phyloP scores from a whole-genome alignment of 2,113 vertebrate genomes.

The Chloroceryle aenea region DNA sequence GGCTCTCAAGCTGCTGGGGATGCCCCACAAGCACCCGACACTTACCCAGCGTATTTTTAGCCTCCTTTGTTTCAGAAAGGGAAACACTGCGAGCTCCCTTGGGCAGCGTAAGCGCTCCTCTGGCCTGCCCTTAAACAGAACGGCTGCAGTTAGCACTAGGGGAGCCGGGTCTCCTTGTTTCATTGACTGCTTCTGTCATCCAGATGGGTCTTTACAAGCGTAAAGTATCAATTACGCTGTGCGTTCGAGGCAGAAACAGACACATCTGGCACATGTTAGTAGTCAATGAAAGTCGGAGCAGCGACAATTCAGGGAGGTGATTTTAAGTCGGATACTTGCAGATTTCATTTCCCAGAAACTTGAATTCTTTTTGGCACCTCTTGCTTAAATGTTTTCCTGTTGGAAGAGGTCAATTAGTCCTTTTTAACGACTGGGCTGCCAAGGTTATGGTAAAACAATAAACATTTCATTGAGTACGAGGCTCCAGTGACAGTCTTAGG shows the following conservation, averaged over 20 bases:
- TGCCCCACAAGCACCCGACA: slow-evolving; percentile 78
- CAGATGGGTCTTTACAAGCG: not conserved
- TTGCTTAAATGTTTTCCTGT: slow-evolving; percentile 94
- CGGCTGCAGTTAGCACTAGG: slow-evolving; percentile 71
- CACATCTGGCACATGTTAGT: not conserved
- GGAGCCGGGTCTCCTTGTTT: slow-evolving; percentile 44
- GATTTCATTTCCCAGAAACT: slow-evolving; percentile 87
- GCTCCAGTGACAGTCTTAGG: not conserved
- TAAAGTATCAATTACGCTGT: not conserved
- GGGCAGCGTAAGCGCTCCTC: slow-evolving; percentile 88
- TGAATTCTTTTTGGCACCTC: slow-evolving; percentile 88
- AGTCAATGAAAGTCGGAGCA: slow-evolving; percentile 76
- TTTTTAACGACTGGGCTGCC: slow-evolving; percentile 29
- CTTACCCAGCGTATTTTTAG: slow-evolving; percentile 89
- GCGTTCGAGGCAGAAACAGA: not conserved
- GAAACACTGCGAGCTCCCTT: slow-evolving; percentile 90
- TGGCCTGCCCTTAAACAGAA: slow-evolving; percentile 90
- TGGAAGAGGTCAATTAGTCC: slow-evolving; percentile 80
- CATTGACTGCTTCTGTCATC: slow-evolving; percentile 64
- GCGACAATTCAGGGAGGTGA: slow-evolving; percentile 38
- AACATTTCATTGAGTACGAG: not conserved
- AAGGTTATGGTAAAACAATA: not conserved
- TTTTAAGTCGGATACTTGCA: slow-evolving; percentile 88
- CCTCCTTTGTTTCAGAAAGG: slow-evolving; percentile 86
- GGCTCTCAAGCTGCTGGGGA: slow-evolving; percentile 55